Percentiles rank a stretch among this genome's conserved stretches.
These are phyloP conservation scores for Choloepus hoffmanni DNA, from an alignment of 2,113 vertebrate genomes.

Conservation along the genomic window DNA sequence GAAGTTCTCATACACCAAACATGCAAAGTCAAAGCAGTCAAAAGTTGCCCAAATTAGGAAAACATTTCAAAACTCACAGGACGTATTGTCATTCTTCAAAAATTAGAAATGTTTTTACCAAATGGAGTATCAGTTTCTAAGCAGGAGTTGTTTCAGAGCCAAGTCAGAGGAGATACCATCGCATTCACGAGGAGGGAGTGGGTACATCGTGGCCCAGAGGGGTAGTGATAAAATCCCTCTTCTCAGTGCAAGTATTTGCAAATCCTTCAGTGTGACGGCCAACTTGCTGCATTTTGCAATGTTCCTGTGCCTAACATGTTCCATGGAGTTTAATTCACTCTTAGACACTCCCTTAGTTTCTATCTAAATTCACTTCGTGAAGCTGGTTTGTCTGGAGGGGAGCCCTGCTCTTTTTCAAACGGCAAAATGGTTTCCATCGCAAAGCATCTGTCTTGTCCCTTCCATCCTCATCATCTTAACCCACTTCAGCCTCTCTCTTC, in stretches of 20 bases:
- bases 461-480: neutral
- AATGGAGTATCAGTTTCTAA: neutral
- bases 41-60: neutral
- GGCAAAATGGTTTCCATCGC: neutral
- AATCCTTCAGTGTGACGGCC: neutral
- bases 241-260: neutral
- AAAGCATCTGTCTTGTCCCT: neutral
- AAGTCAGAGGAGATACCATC: neutral
- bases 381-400: neutral
- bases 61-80: neutral
- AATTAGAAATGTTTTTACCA: conserved; percentile 30
- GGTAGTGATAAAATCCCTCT: neutral
- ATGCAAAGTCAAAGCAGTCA: neutral
- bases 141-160: neutral
- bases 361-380: neutral
- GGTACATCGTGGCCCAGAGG: neutral
- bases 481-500: neutral
- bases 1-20: neutral
- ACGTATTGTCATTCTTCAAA: neutral
- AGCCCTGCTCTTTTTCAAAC: neutral
- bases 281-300: neutral
- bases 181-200: neutral
- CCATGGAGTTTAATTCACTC: neutral
- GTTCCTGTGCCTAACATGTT: neutral
- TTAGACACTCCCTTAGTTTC: neutral